Percentiles rank a stretch among this genome's conserved stretches.
phyloP scores from a whole-genome alignment of 2,888 invertebrate genomes.

The Tachina lurida region DNA sequence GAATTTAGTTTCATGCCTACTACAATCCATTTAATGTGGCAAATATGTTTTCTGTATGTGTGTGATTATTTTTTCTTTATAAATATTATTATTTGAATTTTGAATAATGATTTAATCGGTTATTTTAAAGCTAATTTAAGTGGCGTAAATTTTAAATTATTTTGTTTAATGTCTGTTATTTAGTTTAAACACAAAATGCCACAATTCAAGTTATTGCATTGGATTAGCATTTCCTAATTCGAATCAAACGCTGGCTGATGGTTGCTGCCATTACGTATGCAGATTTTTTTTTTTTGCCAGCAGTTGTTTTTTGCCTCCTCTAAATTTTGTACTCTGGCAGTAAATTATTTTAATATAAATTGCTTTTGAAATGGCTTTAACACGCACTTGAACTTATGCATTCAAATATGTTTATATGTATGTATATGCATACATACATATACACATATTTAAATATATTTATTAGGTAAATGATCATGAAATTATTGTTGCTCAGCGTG shows the following conservation, averaged over 20 bases:
- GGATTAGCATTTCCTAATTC: conserved; percentile 59
- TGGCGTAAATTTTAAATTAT: conserved; percentile 71
- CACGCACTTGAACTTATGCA: conserved; percentile 60
- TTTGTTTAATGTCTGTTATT: conserved; percentile 75
- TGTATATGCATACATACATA: conserved; percentile 31
- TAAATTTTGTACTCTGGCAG: background rate
- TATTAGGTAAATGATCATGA: conserved; percentile 14
- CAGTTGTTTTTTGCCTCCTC: background rate
- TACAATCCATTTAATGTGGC: conserved; percentile 25
- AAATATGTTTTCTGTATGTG: conserved; percentile 1
- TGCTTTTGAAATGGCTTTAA: conserved; percentile 47
- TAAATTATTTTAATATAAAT: conserved; percentile 42
- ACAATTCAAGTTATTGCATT: background rate
- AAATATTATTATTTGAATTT: conserved; percentile 57
- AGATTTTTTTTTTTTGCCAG: conserved; percentile 58
- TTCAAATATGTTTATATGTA: background rate
- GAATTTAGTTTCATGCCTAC: conserved; percentile 54
- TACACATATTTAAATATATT: conserved; percentile 20
- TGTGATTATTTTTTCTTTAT: background rate
- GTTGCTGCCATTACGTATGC: conserved; percentile 64
- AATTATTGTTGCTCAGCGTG: background rate
- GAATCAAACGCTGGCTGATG: conserved; percentile 6
- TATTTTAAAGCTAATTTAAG: conserved; percentile 62
- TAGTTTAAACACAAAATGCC: conserved; percentile 47
- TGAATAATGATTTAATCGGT: conserved; percentile 60